phyloP scores from a whole-genome alignment of 2,113 vertebrate genomes.

The Felis catus region DNA sequence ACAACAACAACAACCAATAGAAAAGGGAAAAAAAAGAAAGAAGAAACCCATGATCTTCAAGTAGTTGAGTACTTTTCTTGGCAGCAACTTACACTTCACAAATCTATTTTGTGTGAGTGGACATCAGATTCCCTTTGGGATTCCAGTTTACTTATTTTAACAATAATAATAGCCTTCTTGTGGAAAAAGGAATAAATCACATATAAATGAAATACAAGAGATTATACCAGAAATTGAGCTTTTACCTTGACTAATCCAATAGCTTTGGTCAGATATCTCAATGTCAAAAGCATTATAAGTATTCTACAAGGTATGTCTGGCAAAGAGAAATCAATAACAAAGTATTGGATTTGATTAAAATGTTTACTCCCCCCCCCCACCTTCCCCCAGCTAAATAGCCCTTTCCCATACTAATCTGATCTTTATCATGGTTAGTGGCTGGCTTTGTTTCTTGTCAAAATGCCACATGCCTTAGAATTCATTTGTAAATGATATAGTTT shows the following conservation, averaged over 20 bases:
- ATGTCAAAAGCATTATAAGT: conserved; percentile 86
- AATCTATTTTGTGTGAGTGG: conserved; percentile 74
- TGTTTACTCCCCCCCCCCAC: conserved; percentile 68
- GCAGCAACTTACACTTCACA: conserved; percentile 63
- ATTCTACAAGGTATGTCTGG: conserved; percentile 83
- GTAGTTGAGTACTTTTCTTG: conserved; percentile 42
- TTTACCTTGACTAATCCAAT: conserved; percentile 84
- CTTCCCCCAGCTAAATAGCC: conserved; percentile 75
- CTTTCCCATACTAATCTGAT: conserved; percentile 75
- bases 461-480: not conserved
- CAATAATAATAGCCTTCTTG: conserved; percentile 79
- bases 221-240: conserved; percentile 79
- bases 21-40: not conserved
- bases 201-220: conserved; percentile 85
- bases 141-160: conserved; percentile 84
- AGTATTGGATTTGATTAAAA: conserved; percentile 87
- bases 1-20: not conserved
- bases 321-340: conserved; percentile 86
- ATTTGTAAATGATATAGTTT: not conserved
- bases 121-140: conserved; percentile 78
- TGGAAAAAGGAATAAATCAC: conserved; percentile 83
- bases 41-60: not conserved
- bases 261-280: conserved; percentile 84
- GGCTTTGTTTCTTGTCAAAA: conserved; percentile 32
- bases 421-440: conserved; percentile 67